These are phyloP conservation scores for Trissolcus basalis DNA, from an alignment of 1,140 invertebrate genomes.

Conservation along the genomic window DNA sequence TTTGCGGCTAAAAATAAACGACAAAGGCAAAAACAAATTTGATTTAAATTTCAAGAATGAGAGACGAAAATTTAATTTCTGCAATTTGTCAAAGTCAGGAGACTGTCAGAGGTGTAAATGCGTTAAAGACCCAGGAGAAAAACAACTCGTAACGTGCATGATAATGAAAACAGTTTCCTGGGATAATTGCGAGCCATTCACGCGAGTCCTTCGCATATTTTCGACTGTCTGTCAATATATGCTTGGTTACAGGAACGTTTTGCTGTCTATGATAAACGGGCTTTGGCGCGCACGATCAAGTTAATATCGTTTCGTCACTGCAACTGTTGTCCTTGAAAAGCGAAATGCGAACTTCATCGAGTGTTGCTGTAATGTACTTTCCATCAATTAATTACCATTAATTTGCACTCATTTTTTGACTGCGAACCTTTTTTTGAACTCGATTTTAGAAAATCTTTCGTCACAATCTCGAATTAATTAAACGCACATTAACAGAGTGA, in stretches of 20 bases:
- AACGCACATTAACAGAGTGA: too few species aligned
- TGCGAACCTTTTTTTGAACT: neutral
- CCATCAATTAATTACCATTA: slow-evolving; percentile 10
- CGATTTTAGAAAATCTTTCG: too few species aligned
- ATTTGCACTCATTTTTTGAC: neutral
- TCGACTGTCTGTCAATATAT: slow-evolving; percentile 3
- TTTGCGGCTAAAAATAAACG: too few species aligned
- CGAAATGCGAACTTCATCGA: slow-evolving; percentile 39
- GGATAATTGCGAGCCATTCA: slow-evolving; percentile 19
- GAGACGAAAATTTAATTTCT: too few species aligned
- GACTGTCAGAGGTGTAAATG: neutral
- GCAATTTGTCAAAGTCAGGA: too few species aligned
- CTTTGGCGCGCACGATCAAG: slow-evolving; percentile 8
- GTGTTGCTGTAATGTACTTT: slow-evolving; percentile 30
- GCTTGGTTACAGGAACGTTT: neutral
- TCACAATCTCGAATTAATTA: too few species aligned
- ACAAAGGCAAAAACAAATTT: too few species aligned
- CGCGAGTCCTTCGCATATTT: slow-evolving; percentile 42
- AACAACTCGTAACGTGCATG: slow-evolving; percentile 1
- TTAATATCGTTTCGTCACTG: slow-evolving; percentile 36
- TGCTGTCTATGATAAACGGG: slow-evolving; percentile 17
- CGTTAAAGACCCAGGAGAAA: neutral
- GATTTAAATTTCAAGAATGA: too few species aligned
- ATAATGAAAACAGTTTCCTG: slow-evolving; percentile 27
- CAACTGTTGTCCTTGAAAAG: slow-evolving; percentile 49